Evolutionary conservation across 2,113 vertebrate species (phyloP).

Genomic region (Psammodynastes pulverulentus): DNA sequence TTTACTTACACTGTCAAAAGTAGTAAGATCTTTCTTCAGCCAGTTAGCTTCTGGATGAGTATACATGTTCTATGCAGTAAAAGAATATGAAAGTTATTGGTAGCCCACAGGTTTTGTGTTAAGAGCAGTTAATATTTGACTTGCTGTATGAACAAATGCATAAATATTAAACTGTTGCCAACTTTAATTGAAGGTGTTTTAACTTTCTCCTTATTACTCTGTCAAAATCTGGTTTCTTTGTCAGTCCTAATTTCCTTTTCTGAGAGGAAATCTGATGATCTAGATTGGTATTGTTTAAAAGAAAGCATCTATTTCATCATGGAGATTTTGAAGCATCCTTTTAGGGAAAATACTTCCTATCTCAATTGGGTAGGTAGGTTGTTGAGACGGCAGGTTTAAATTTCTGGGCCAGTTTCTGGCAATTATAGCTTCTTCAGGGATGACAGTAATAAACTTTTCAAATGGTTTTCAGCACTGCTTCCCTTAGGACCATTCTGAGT

Average conservation of each 20-base stretch:
- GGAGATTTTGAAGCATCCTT: not conserved
- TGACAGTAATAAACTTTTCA: not conserved
- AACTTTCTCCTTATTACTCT: not conserved
- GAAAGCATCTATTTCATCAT: not conserved
- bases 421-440: not conserved
- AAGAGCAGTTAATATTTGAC: constrained; percentile 56
- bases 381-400: not conserved
- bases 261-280: no score
- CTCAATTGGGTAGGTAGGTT: not conserved
- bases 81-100: not conserved
- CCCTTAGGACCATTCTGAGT: not conserved
- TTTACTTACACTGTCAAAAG: not conserved
- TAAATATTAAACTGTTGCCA: constrained; percentile 26
- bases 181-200: constrained; percentile 11
- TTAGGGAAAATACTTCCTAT: not conserved
- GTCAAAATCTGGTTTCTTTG: not conserved
- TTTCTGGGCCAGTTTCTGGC: not conserved
- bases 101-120: constrained; percentile 8
- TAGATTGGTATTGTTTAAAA: not conserved
- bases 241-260: not conserved
- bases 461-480: not conserved
- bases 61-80: not conserved
- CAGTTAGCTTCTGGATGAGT: accelerated
- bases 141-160: constrained; percentile 39
- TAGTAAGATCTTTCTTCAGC: not conserved